phyloP scores from a whole-genome alignment of 2,113 vertebrate species.

The Harpagus bidentatus region DNA sequence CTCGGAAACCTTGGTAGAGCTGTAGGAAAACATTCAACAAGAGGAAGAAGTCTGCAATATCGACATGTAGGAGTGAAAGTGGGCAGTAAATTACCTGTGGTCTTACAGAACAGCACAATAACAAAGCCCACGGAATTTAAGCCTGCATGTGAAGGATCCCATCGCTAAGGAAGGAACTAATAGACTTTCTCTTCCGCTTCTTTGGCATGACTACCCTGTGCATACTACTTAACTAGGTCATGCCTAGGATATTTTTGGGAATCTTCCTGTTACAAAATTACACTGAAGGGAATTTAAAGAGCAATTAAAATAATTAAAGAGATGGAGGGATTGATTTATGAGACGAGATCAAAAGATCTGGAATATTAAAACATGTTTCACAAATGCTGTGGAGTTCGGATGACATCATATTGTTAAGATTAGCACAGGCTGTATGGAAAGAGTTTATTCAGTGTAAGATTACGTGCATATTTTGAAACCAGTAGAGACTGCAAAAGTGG shows the following conservation, averaged over 20 bases:
- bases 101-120: neutral
- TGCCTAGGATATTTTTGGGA: slow-evolving; percentile 43
- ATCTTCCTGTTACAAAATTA: slow-evolving; percentile 52
- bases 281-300: slow-evolving; percentile 28
- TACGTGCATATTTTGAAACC: neutral
- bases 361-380: slow-evolving; percentile 54
- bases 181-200: neutral
- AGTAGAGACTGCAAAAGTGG: neutral
- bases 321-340: slow-evolving; percentile 49
- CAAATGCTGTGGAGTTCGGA: slow-evolving; percentile 13
- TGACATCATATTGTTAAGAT: slow-evolving; percentile 48
- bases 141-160: neutral
- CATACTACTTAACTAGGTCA: slow-evolving; percentile 15
- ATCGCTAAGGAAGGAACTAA: neutral
- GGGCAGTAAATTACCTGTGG: neutral
- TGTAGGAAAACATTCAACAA: neutral
- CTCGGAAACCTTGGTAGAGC: neutral
- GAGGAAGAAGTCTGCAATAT: neutral
- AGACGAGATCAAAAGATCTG: slow-evolving; percentile 54
- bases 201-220: neutral
- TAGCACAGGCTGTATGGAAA: neutral
- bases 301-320: slow-evolving; percentile 66
- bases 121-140: neutral
- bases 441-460: slow-evolving; percentile 3
- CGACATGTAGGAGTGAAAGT: neutral